phyloP scores from a whole-genome alignment of 2,888 invertebrate genomes.

The Onchidella celtica region DNA sequence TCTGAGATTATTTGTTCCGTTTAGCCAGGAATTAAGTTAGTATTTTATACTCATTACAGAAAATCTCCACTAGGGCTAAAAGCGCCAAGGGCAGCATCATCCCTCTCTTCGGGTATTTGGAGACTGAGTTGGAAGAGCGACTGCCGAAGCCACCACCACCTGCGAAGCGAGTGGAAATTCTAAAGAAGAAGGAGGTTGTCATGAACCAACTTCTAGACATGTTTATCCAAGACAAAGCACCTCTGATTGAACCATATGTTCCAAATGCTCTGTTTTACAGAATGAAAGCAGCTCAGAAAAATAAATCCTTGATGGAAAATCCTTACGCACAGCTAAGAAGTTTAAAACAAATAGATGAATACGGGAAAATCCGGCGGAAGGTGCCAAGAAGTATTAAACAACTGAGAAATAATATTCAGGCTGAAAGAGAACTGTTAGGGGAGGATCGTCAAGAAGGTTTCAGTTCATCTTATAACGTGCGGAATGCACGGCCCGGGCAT shows the following conservation, averaged over 20 bases:
- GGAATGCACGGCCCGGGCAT: background rate
- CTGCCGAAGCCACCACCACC: slow-evolving; percentile 45
- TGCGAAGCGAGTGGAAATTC: slow-evolving; percentile 49
- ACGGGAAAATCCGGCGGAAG: slow-evolving; percentile 48
- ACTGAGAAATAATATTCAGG: slow-evolving; percentile 62
- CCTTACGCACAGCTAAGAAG: slow-evolving; percentile 42
- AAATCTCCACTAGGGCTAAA: slow-evolving; percentile 57
- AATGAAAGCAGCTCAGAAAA: slow-evolving; percentile 54
- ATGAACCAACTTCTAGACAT: slow-evolving; percentile 63
- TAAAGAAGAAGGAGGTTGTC: slow-evolving; percentile 50
- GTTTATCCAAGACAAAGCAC: slow-evolving; percentile 68
- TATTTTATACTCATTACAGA: slow-evolving; percentile 25
- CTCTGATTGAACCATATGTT: slow-evolving; percentile 71
- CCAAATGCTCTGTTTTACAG: slow-evolving; percentile 70
- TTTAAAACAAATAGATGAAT: slow-evolving; percentile 11
- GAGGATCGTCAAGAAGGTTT: background rate
- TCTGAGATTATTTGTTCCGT: too few relatives aligned
- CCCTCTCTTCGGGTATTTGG: slow-evolving; percentile 59
- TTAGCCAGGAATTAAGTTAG: too few relatives aligned
- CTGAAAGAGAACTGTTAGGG: slow-evolving; percentile 62
- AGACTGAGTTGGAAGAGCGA: slow-evolving; percentile 59
- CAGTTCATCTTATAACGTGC: background rate
- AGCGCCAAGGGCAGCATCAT: slow-evolving; percentile 60
- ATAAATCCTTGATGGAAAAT: slow-evolving; percentile 36
- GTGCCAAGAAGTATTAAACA: slow-evolving; percentile 66